Evolutionary conservation across 2,113 vertebrate species (phyloP).

Genomic region (Calidris pygmaea): DNA sequence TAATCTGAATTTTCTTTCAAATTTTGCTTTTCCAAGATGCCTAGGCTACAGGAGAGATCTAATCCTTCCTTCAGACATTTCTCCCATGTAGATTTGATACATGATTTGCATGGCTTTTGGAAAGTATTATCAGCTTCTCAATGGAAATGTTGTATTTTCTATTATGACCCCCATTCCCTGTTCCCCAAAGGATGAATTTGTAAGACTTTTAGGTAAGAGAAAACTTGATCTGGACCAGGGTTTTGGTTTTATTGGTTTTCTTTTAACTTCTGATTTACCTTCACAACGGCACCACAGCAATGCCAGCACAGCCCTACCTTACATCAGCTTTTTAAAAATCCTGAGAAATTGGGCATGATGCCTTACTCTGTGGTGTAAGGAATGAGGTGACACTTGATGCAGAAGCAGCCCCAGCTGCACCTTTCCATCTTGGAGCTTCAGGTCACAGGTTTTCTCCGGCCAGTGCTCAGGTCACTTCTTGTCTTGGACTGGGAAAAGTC

Average conservation of each 20-base stretch:
- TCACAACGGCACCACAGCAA: background rate
- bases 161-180: fast-evolving
- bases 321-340: background rate
- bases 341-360: background rate
- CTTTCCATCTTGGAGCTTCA: background rate
- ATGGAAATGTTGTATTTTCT: background rate
- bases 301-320: background rate
- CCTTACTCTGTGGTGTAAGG: fast-evolving
- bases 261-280: background rate
- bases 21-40: background rate
- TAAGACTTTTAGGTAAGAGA: background rate
- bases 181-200: background rate
- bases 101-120: background rate
- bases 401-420: background rate
- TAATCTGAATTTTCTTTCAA: background rate
- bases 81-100: background rate
- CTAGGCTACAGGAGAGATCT: background rate
- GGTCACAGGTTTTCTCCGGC: fast-evolving
- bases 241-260: background rate
- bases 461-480: fast-evolving
- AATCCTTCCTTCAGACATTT: background rate
- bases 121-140: background rate
- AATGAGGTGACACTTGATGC: fast-evolving
- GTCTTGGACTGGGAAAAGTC: background rate
- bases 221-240: fast-evolving